phyloP scores from a whole-genome alignment of 2,888 invertebrate species.

The Chalcis sispes region DNA sequence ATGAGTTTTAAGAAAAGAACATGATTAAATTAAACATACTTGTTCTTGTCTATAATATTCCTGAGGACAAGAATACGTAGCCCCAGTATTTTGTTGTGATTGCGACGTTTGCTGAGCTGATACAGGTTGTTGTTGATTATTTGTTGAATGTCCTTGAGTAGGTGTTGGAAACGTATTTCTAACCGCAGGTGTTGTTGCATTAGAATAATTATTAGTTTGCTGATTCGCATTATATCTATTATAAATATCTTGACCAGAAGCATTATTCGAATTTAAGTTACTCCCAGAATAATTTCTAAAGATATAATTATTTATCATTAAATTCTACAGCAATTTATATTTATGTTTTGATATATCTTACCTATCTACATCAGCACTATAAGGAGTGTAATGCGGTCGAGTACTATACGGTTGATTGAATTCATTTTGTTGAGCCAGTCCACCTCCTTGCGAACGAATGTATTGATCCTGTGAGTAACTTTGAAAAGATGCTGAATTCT shows the following conservation, averaged over 20 bases:
- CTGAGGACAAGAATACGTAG: slow-evolving; percentile 74
- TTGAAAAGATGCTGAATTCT: slow-evolving; percentile 76
- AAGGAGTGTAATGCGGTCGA: slow-evolving; percentile 76
- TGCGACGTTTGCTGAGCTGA: slow-evolving; percentile 85
- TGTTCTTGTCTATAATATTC: slow-evolving; percentile 78
- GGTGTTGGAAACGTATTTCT: slow-evolving; percentile 79
- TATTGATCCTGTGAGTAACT: slow-evolving; percentile 77
- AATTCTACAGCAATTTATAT: neutral
- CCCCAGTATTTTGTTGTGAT: slow-evolving; percentile 83
- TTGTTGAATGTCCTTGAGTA: slow-evolving; percentile 77
- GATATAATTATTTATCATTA: neutral
- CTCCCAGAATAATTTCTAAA: slow-evolving; percentile 74
- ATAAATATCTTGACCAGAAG: slow-evolving; percentile 74
- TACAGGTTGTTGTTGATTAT: slow-evolving; percentile 80
- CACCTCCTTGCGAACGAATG: slow-evolving; percentile 72
- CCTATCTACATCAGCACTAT: slow-evolving; percentile 74
- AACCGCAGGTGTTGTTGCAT: slow-evolving; percentile 67
- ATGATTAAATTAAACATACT: no score
- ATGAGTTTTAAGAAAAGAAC: no score
- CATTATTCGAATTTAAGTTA: slow-evolving; percentile 71
- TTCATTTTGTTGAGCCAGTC: slow-evolving; percentile 73
- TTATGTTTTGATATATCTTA: slow-evolving; percentile 55
- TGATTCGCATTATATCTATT: slow-evolving; percentile 74
- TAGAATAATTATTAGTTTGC: slow-evolving; percentile 70
- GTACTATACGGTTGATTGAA: slow-evolving; percentile 77